Conservation (phyloP, 2,113 vertebrate genomes). For the Azemiops feae region DNA sequence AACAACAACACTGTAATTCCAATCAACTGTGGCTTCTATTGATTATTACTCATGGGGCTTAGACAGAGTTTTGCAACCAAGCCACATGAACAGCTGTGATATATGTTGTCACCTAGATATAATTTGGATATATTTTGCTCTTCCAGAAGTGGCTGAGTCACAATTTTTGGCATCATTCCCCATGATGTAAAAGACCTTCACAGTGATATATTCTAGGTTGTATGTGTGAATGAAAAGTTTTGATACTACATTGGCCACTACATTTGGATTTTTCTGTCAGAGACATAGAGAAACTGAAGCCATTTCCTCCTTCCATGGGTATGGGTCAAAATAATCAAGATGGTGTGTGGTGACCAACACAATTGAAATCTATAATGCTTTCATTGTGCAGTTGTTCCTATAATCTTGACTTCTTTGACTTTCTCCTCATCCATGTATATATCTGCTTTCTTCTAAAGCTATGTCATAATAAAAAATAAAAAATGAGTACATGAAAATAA, state of each 20-base stretch:
- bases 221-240: neutral
- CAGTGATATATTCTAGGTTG: neutral
- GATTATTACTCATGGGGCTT: conserved; percentile 28
- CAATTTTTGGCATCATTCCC: neutral
- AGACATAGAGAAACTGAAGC: neutral
- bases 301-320: neutral
- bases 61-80: neutral
- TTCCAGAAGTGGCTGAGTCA: neutral
- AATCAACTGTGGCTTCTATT: conserved; percentile 44
- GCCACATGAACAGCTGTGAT: conserved; percentile 8
- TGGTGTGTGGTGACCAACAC: neutral
- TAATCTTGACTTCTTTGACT: neutral
- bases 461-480: neutral
- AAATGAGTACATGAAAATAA: neutral
- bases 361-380: neutral
- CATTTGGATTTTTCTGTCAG: neutral
- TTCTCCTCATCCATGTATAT: neutral
- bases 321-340: neutral
- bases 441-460: neutral
- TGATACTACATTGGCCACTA: neutral
- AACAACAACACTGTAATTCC: conserved; percentile 34
- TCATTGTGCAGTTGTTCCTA: neutral
- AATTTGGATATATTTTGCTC: neutral
- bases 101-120: conserved; percentile 49
- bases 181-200: neutral